These are phyloP conservation scores for Coenobita brevimanus DNA, from an alignment of 1,140 invertebrate genomes.

Conservation along the genomic window DNA sequence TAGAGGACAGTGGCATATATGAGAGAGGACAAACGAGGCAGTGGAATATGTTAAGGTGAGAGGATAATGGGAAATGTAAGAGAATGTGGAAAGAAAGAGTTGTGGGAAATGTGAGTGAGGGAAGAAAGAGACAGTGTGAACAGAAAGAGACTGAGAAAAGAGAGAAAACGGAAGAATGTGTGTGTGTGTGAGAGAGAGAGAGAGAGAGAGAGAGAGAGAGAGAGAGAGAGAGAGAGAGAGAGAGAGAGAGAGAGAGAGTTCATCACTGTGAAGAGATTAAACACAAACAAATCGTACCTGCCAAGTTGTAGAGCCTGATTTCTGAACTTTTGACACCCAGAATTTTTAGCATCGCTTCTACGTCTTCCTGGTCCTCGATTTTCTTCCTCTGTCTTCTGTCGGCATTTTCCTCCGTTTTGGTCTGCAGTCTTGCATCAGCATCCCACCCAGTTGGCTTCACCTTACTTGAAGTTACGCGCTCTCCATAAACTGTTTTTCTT, in stretches of 20 bases:
- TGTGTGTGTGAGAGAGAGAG: not conserved
- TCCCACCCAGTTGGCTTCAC: not conserved
- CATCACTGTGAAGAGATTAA: not conserved
- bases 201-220: not conserved
- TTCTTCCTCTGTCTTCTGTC: not conserved
- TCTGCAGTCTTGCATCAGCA: no score
- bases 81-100: not conserved
- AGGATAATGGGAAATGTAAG: not conserved
- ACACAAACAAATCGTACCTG: not conserved
- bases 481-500: no score
- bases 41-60: not conserved
- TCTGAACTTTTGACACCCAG: not conserved
- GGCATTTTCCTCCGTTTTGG: not conserved
- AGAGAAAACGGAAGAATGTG: not conserved
- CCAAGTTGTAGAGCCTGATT: slow-evolving; percentile 13
- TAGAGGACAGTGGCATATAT: not conserved
- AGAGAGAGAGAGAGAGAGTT: not conserved
- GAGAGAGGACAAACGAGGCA: not conserved
- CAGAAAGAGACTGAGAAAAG: not conserved
- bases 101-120: not conserved
- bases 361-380: not conserved
- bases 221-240: no score
- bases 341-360: not conserved
- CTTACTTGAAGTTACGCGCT: no score
- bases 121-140: not conserved